These are phyloP conservation scores for Oscheius sp. DNA, from an alignment of 2,888 invertebrate genomes.

Conservation along the genomic window DNA sequence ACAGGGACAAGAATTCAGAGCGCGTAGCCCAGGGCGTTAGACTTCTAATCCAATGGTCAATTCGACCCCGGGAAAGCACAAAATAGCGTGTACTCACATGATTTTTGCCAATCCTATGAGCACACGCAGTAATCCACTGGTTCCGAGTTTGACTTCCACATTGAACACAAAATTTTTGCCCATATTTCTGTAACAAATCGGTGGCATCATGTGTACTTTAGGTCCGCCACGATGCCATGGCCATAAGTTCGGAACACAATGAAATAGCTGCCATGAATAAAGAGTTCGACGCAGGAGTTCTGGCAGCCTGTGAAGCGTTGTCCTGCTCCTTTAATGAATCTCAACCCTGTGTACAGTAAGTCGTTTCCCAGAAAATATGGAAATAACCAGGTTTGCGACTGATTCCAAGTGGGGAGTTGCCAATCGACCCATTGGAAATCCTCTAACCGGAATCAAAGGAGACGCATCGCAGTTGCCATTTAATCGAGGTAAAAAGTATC, in stretches of 20 bases:
- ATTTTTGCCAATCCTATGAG: too few species aligned
- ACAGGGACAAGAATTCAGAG: not conserved
- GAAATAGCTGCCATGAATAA: slow-evolving; percentile 1
- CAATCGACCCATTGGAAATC: slow-evolving; percentile 59
- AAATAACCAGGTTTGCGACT: slow-evolving; percentile 40
- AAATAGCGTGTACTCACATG: too few species aligned
- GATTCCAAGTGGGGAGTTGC: slow-evolving; percentile 57
- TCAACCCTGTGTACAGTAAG: slow-evolving; percentile 50
- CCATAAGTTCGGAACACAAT: slow-evolving; percentile 8
- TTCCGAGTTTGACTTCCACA: too few species aligned
- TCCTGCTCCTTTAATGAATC: slow-evolving; percentile 59
- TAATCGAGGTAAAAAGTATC: slow-evolving; percentile 50
- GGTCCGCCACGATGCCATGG: slow-evolving; percentile 8
- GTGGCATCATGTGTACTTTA: too few species aligned
- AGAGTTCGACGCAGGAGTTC: not conserved
- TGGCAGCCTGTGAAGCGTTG: slow-evolving; percentile 49
- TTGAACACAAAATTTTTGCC: too few species aligned
- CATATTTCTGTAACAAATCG: too few species aligned
- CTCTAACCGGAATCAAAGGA: slow-evolving; percentile 64
- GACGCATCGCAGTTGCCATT: slow-evolving; percentile 65
- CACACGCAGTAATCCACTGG: too few species aligned
- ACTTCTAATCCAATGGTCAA: too few species aligned
- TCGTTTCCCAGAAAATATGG: not conserved
- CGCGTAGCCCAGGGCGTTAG: too few species aligned
- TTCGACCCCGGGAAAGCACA: too few species aligned